Percentiles rank a stretch among this genome's conserved stretches.
Evolutionary conservation across 2,888 invertebrate species (phyloP).

Genomic region (Cataglyphis cursor): DNA sequence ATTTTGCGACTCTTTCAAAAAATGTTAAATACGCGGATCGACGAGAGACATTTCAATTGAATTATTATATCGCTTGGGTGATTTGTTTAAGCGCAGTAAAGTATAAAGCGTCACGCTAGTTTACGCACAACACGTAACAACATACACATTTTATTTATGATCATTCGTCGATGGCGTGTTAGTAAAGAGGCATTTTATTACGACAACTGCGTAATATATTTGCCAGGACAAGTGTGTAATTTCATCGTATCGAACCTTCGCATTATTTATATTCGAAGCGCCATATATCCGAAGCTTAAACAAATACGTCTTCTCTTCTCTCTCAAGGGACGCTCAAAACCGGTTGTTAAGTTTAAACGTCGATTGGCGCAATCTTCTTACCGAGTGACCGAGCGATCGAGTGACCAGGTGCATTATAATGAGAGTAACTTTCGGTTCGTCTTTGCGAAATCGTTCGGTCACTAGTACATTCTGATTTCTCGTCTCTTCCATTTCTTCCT

Average conservation of each 20-base stretch:
- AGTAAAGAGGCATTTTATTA: conserved; percentile 11
- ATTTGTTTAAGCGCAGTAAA: neutral
- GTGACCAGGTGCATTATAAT: conserved; percentile 43
- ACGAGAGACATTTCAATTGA: neutral
- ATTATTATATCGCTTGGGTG: neutral
- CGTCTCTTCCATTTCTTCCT: neutral
- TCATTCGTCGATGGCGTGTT: neutral
- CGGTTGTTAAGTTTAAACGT: conserved; percentile 28
- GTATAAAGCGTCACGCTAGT: neutral
- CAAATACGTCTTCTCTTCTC: neutral
- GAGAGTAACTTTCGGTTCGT: conserved; percentile 31
- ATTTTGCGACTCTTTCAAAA: neutral
- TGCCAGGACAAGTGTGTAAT: neutral
- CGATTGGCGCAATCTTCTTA: conserved; percentile 35
- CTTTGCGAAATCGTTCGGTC: conserved; percentile 22
- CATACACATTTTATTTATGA: neutral
- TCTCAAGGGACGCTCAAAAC: conserved; percentile 5
- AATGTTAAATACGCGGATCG: neutral
- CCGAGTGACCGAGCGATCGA: conserved; percentile 40
- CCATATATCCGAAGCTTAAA: neutral
- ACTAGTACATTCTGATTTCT: neutral
- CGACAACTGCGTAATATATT: neutral
- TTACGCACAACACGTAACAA: neutral
- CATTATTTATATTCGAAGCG: neutral
- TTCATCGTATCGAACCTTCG: neutral